Evolutionary conservation across 2,888 invertebrate genomes (phyloP).

Genomic region (Euplagia quadripunctaria): DNA sequence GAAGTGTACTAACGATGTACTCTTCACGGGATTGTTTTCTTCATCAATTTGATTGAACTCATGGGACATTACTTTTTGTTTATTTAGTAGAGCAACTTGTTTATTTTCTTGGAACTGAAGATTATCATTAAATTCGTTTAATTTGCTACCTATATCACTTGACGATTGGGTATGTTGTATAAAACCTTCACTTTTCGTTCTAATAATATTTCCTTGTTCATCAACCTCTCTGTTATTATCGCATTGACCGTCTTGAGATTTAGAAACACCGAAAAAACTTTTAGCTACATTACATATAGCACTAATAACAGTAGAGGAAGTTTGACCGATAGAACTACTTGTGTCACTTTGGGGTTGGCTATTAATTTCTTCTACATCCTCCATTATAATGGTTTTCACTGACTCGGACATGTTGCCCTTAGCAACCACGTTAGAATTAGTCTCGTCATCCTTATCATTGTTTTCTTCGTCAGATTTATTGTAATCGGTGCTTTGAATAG

Average conservation of each 20-base stretch:
- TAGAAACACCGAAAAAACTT: constrained; percentile 70
- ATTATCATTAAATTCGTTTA: constrained; percentile 68
- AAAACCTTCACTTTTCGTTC: constrained; percentile 50
- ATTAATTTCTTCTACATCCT: constrained; percentile 45
- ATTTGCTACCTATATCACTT: constrained; percentile 70
- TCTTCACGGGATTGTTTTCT: constrained; percentile 69
- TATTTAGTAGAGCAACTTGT: constrained; percentile 81
- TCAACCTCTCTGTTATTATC: constrained; percentile 74
- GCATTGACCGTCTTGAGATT: constrained; percentile 56
- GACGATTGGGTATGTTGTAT: constrained; percentile 64
- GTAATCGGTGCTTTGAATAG: constrained; percentile 67
- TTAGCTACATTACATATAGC: constrained; percentile 76
- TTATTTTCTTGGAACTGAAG: constrained; percentile 72
- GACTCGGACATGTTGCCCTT: constrained; percentile 45
- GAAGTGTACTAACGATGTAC: constrained; percentile 47
- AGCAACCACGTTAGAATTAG: not conserved
- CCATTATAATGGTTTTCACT: constrained; percentile 38
- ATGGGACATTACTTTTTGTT: constrained; percentile 83
- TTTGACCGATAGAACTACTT: constrained; percentile 59
- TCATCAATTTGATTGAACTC: constrained; percentile 77
- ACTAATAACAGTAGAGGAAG: constrained; percentile 71
- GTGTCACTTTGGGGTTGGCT: constrained; percentile 44
- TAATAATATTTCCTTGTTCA: constrained; percentile 74
- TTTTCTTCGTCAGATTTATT: constrained; percentile 59
- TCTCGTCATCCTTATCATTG: constrained; percentile 48